phyloP scores from a whole-genome alignment of 2,888 invertebrate genomes.

The Cantharis lateralis region DNA sequence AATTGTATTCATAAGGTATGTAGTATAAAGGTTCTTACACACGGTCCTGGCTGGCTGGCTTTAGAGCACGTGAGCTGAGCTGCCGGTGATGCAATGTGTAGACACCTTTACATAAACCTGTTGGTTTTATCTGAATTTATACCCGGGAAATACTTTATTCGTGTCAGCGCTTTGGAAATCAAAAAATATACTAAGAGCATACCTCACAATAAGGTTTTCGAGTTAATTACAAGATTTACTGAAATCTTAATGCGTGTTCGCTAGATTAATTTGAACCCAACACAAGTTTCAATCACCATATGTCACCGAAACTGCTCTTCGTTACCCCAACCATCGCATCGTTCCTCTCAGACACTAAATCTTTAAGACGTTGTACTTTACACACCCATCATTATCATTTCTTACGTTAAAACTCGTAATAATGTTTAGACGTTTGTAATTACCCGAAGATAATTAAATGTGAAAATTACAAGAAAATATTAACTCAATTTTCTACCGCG shows the following conservation, averaged over 20 bases:
- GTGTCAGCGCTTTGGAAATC: neutral
- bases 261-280: slow-evolving; percentile 26
- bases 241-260: slow-evolving; percentile 22
- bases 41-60: no score
- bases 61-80: no score
- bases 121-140: neutral
- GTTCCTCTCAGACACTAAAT: slow-evolving; percentile 17
- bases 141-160: neutral
- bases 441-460: neutral
- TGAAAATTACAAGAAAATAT: neutral
- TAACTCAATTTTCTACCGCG: slow-evolving; percentile 1
- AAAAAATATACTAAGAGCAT: neutral
- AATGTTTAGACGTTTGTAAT: neutral
- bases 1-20: neutral
- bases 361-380: slow-evolving; percentile 16
- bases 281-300: slow-evolving; percentile 29
- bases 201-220: neutral
- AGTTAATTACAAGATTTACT: slow-evolving; percentile 22
- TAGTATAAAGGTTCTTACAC: neutral
- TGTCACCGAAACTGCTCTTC: slow-evolving; percentile 26
- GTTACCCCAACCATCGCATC: slow-evolving; percentile 14
- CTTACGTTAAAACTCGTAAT: neutral
- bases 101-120: neutral
- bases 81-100: no score
- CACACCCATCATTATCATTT: neutral